phyloP scores from a whole-genome alignment of 1,140 invertebrate species.

The Medauroidea extradentata region DNA sequence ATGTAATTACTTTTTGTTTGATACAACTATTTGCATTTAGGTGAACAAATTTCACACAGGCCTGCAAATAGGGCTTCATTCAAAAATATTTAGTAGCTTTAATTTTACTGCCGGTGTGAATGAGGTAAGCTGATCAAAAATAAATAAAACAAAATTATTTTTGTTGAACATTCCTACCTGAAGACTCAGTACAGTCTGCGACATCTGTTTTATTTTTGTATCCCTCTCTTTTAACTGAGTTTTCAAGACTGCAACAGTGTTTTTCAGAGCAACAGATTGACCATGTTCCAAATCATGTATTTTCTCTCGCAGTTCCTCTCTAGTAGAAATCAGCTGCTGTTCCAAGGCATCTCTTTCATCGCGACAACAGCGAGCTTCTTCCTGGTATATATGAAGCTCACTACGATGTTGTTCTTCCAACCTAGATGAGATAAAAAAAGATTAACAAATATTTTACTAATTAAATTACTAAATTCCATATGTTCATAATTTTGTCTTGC shows the following conservation, averaged over 20 bases:
- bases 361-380: background rate
- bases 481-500: too few species aligned
- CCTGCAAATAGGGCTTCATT: too few species aligned
- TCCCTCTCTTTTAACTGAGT: constrained; percentile 34
- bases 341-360: background rate
- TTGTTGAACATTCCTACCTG: background rate
- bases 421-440: too few species aligned
- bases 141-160: too few species aligned
- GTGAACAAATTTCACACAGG: too few species aligned
- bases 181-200: constrained; percentile 16
- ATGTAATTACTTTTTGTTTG: too few species aligned
- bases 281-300: background rate
- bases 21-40: too few species aligned
- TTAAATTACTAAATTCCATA: too few species aligned
- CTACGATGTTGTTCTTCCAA: constrained; percentile 37
- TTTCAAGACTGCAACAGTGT: background rate
- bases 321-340: background rate
- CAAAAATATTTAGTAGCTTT: too few species aligned
- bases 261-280: background rate
- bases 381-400: constrained; percentile 3
- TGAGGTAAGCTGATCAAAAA: too few species aligned
- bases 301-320: background rate
- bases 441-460: too few species aligned
- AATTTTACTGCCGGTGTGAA: too few species aligned
- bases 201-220: constrained; percentile 33